phyloP scores from a whole-genome alignment of 2,888 invertebrate species.

The Meloe dianella region DNA sequence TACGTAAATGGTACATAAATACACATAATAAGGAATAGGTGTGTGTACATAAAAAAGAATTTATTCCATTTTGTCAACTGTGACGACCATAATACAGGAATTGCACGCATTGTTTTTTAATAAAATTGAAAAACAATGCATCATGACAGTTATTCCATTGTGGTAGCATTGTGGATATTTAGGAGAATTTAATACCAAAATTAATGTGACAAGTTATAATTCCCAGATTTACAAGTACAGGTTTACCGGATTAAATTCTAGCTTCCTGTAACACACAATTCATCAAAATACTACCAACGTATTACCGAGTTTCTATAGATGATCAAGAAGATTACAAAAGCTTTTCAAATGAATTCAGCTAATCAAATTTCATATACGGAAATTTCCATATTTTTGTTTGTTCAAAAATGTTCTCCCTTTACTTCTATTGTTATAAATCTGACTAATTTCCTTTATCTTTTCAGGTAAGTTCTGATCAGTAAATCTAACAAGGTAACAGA shows the following conservation, averaged over 20 bases:
- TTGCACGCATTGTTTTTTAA: conserved; percentile 13
- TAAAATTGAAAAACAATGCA: background rate
- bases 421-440: background rate
- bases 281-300: background rate
- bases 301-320: background rate
- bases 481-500: background rate
- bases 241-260: background rate
- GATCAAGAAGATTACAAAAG: too few species aligned
- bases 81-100: conserved; percentile 8
- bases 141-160: background rate
- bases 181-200: conserved; percentile 10
- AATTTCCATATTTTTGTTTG: too few species aligned
- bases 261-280: background rate
- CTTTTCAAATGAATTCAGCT: background rate
- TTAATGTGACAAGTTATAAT: conserved; percentile 18
- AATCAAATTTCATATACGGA: too few species aligned
- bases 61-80: conserved; percentile 12
- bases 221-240: conserved; percentile 18
- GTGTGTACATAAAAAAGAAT: background rate
- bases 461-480: background rate
- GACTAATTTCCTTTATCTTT: background rate
- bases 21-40: background rate
- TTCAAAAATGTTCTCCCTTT: too few species aligned
- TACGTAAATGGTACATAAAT: conserved; percentile 9
- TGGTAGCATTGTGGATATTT: conserved; percentile 9